phyloP scores from a whole-genome alignment of 2,797 vertebrate species.

The Poeciliopsis presidionis region DNA sequence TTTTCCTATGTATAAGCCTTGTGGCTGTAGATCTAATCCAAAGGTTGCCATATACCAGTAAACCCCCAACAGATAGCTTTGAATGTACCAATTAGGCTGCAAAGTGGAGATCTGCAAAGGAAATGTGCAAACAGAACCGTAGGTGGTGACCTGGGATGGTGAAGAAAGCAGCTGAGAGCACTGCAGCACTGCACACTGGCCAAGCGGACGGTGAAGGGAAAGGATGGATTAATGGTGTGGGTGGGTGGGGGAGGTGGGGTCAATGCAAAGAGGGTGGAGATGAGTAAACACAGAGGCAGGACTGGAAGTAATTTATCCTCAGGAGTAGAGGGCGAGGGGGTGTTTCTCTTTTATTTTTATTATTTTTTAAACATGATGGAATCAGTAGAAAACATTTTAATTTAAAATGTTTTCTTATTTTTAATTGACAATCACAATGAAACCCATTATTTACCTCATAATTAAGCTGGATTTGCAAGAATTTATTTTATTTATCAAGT shows the following conservation, averaged over 20 bases:
- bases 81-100: neutral
- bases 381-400: neutral
- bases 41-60: neutral
- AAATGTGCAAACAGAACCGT: slow-evolving; percentile 20
- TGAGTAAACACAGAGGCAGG: slow-evolving; percentile 40
- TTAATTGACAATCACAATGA: neutral
- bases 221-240: slow-evolving; percentile 35
- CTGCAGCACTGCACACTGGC: slow-evolving; percentile 77
- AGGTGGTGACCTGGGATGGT: slow-evolving; percentile 50
- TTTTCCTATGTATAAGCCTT: neutral
- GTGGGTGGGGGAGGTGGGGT: slow-evolving; percentile 36
- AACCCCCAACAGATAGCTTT: neutral
- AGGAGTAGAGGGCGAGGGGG: neutral
- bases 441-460: neutral
- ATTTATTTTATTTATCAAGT: neutral
- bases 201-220: slow-evolving; percentile 52
- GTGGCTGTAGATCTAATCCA: neutral
- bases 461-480: neutral
- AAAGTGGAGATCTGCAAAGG: slow-evolving; percentile 10
- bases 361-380: neutral
- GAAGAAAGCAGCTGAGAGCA: slow-evolving; percentile 66
- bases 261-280: slow-evolving; percentile 40
- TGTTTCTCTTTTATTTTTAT: neutral
- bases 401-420: neutral
- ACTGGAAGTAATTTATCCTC: slow-evolving; percentile 13